These are phyloP conservation scores for Pogonognathellus flavescens DNA, from an alignment of 1,140 invertebrate genomes.

Conservation along the genomic window DNA sequence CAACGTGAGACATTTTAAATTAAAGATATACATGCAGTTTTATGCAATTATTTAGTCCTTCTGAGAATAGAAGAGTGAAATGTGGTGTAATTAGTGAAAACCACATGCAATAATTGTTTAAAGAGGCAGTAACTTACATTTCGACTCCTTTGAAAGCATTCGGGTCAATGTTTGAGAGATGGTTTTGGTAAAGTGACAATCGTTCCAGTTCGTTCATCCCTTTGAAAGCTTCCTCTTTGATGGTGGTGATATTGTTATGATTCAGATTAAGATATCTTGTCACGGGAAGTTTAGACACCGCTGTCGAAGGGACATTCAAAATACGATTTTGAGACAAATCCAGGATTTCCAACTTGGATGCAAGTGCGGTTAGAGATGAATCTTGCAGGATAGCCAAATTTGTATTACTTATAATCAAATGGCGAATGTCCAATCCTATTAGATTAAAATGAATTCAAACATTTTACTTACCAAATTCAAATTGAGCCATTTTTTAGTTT, in stretches of 20 bases:
- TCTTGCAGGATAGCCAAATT: slow-evolving; percentile 88
- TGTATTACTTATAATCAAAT: slow-evolving; percentile 87
- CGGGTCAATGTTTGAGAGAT: slow-evolving; percentile 81
- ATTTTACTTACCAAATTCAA: no score
- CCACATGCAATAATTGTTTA: no score
- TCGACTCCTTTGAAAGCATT: slow-evolving; percentile 87
- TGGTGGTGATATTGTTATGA: slow-evolving; percentile 84
- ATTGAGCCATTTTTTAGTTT: no score
- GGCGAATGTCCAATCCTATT: slow-evolving; percentile 84
- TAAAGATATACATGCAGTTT: no score
- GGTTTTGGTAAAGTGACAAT: slow-evolving; percentile 89
- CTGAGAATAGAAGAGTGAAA: no score
- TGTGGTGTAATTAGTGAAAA: no score
- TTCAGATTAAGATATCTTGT: slow-evolving; percentile 90
- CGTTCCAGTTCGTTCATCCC: slow-evolving; percentile 88
- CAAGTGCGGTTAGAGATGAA: slow-evolving; percentile 85
- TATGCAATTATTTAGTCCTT: no score
- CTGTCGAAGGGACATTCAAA: slow-evolving; percentile 81
- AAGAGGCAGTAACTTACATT: slow-evolving; percentile 77
- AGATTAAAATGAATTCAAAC: no score
- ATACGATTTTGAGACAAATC: slow-evolving; percentile 86
- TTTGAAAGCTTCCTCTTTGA: slow-evolving; percentile 84
- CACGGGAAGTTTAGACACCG: slow-evolving; percentile 83
- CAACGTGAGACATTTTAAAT: no score
- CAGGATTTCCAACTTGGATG: slow-evolving; percentile 84